A percentile compares a stretch with the other conserved stretches of the same genome.
Conservation (phyloP, 2,888 invertebrate genomes). For the Bugula neritina region DNA sequence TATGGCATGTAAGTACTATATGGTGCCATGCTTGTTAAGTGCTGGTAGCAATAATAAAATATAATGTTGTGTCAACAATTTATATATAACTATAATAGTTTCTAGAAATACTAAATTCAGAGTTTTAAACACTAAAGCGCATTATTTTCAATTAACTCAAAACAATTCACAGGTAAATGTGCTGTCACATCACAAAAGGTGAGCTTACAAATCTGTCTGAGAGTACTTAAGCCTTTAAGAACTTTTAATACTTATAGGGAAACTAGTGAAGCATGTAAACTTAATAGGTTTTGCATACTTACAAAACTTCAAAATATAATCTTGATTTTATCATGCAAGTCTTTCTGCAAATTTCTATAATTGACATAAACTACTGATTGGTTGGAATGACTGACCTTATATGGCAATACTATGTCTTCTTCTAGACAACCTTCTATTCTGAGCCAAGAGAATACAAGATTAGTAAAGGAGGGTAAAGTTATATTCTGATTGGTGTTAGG, state of each 20-base stretch:
- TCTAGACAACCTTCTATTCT: slow-evolving; percentile 2
- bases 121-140: too few species aligned
- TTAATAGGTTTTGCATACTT: too few species aligned
- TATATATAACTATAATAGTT: background rate
- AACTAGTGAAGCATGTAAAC: too few species aligned
- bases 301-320: too few species aligned
- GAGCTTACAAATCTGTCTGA: too few species aligned
- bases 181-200: background rate
- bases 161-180: background rate
- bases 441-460: slow-evolving; percentile 13
- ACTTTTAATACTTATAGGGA: too few species aligned
- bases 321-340: too few species aligned
- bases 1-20: background rate
- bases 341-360: too few species aligned
- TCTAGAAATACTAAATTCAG: background rate
- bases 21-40: background rate
- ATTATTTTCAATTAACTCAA: too few species aligned
- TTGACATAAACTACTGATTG: too few species aligned
- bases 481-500: background rate
- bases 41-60: background rate
- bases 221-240: too few species aligned
- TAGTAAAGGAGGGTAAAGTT: background rate
- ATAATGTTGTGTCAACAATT: background rate
- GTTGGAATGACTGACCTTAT: background rate
- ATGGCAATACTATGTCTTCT: slow-evolving; percentile 10